Evolutionary conservation across 2,888 invertebrate species (phyloP).

Genomic region (Falcaria lacertinaria): DNA sequence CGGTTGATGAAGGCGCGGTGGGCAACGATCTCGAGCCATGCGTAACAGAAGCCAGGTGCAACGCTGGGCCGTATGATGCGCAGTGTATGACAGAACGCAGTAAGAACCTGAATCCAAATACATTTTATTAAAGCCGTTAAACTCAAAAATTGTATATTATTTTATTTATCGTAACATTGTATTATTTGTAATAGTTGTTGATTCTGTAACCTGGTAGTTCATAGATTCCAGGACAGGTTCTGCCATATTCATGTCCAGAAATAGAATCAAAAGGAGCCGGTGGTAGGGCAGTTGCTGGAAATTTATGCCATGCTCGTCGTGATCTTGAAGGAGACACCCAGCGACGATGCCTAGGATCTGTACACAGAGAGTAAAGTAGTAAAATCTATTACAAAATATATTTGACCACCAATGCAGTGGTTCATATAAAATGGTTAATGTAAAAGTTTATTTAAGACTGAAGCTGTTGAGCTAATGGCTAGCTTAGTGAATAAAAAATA

Average conservation of each 20-base stretch:
- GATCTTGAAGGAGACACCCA: constrained; percentile 96
- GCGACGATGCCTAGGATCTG: constrained; percentile 94
- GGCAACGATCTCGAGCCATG: constrained; percentile 98
- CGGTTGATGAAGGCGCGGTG: constrained; percentile 97
- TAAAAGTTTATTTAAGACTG: too few species aligned
- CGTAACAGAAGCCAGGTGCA: constrained; percentile 97
- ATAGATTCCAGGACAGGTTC: constrained; percentile 96
- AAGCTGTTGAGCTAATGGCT: background rate
- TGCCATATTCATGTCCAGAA: constrained; percentile 96
- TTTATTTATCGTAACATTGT: too few species aligned
- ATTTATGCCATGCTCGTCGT: constrained; percentile 92
- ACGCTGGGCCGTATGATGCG: constrained; percentile 95
- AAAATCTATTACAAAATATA: background rate
- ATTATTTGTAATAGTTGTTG: too few species aligned
- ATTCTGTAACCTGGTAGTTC: constrained; percentile 92
- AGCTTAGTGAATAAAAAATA: background rate
- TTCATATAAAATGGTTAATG: too few species aligned
- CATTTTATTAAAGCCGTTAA: too few species aligned
- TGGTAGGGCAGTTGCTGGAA: constrained; percentile 99
- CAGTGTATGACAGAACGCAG: constrained; percentile 97
- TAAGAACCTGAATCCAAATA: constrained; percentile 82
- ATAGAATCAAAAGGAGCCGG: constrained; percentile 96
- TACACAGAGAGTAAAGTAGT: background rate
- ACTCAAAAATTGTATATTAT: too few species aligned
- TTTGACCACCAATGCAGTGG: too few species aligned